Evolutionary conservation across 2,888 invertebrate genomes (phyloP), one percentile per base, ranked within the genome.

Genomic region (Drosophila ezoana): DNA sequence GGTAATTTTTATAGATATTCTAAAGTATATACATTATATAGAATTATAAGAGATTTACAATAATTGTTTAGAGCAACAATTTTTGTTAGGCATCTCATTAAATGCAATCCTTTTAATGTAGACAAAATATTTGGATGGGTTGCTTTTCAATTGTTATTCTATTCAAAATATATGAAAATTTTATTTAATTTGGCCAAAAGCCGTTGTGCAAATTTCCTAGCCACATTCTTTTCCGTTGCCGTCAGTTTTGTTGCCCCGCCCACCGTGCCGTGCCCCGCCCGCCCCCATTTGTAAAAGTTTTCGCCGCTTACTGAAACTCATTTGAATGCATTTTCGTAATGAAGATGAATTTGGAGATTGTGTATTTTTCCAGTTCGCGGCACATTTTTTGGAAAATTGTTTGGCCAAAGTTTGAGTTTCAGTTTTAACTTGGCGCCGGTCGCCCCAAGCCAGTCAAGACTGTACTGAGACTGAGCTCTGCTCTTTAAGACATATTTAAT

Each of bases 341-440:
- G 74, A 86, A 76, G 87, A 84, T 81, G 79, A 84, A 83, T 84
- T 80, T 79, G 79, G 64, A 86, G 87, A 86, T 83, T 87, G 87
- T 85, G 82, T 85, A 85, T 85, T 85, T 87, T 87, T 85, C 85
- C 85, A 73, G 85, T 82, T 80, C 76, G 78, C 69, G 76, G 73
- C 78, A 76, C 87, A 83, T 71, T 72, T 84, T 79, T 73, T 73
- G 79, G 70, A 62, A 67, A 63, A 75, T 75, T 80, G 79, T 75
- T 68, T 83, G 70, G 47, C 65, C 69, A 81, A 79, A 83, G 68
- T 79, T 83, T 59, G 54, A 53, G 73, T 67, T 85, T 72, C 54
- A 74, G 71, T 63, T 78, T 62, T 41, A 69, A 48, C 64, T 65
- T 69, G 63, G 49, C 58, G 56, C 53, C 60, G 47, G 59, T 41